Base-by-base conservation (phyloP, 2,888 invertebrate genomes). In the Diaperis boleti region DNA sequence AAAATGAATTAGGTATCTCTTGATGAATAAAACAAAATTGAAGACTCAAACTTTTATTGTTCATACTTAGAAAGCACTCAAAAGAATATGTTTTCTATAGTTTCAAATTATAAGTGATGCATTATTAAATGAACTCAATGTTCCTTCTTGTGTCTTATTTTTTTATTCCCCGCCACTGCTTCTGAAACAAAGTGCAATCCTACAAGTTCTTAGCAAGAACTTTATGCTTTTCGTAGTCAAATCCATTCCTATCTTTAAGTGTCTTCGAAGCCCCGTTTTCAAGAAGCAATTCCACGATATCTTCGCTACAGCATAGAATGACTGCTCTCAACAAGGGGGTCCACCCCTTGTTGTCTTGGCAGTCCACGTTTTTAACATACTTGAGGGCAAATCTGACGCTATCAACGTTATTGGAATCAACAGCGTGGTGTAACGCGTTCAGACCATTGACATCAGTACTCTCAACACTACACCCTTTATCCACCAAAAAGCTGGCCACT, bases 311-410 rank as follows among this genome's bases (percentile, higher is more conserved):
- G 4, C 81, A 81, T 71, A 86, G 81, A 42, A 83, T 82, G 11
- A 84, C 86, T 86, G 71, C 1, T n/a, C n/a, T n/a, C n/a, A n/a
- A n/a, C n/a, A n/a, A n/a, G n/a, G 86, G 85, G 1, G 86, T 86
- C 86, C 86, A 86, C 0, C 84, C 84, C 62, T 82, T 82, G 68
- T 74, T 77, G 70, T 86, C 86, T 5, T 62, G 68, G 0, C 72
- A 80, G 1, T 72, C 67, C 1, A 85, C 68, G 67, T 84, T 78
- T 0, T 83, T 81, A 0, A 82, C 82, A 3, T 68, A 49, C 49
- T 79, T 78, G 42, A 86, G 64, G 66, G 79, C 80, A 15, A 77
- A 82, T 57, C 72, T 42, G 1, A 81, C 77, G 62, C 68, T 74
- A 18, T 77, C 74, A 6, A 82, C 20, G 61, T 75, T 73, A 59